A percentile compares a stretch with the other conserved stretches of the same genome.
phyloP scores from a whole-genome alignment of 2,113 vertebrate species.

The Pygoscelis adeliae region DNA sequence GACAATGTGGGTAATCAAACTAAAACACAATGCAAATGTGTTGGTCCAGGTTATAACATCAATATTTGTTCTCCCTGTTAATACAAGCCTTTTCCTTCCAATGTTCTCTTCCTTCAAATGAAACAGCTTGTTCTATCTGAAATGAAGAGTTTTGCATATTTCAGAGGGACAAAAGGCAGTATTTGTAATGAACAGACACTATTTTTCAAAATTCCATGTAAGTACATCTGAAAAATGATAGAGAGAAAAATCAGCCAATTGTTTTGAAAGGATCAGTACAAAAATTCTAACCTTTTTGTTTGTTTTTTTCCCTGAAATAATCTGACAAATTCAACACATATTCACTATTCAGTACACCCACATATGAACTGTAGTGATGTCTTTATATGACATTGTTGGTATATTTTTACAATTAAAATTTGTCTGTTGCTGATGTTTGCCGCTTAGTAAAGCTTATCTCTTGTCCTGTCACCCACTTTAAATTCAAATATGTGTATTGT shows the following conservation, averaged over 20 bases:
- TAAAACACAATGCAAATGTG: background rate
- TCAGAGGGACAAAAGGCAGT: background rate
- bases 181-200: background rate
- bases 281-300: background rate
- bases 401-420: slow-evolving; percentile 26
- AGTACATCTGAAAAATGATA: background rate
- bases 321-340: background rate
- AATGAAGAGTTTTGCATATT: background rate
- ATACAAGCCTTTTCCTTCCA: background rate
- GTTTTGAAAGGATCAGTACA: background rate
- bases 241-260: background rate
- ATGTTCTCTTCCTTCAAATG: background rate
- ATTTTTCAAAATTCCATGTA: background rate
- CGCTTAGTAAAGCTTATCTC: background rate
- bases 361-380: background rate
- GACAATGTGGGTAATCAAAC: slow-evolving; percentile 18
- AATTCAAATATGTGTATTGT: background rate
- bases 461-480: background rate
- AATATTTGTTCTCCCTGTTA: slow-evolving; percentile 10
- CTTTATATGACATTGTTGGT: background rate
- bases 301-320: background rate
- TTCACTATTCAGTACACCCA: background rate
- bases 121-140: slow-evolving; percentile 14
- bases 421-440: background rate
- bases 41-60: slow-evolving; percentile 8